Percentiles rank a stretch among this genome's conserved stretches.
Conservation (phyloP, 2,113 vertebrate species). For the Cheirogaleus medius region DNA sequence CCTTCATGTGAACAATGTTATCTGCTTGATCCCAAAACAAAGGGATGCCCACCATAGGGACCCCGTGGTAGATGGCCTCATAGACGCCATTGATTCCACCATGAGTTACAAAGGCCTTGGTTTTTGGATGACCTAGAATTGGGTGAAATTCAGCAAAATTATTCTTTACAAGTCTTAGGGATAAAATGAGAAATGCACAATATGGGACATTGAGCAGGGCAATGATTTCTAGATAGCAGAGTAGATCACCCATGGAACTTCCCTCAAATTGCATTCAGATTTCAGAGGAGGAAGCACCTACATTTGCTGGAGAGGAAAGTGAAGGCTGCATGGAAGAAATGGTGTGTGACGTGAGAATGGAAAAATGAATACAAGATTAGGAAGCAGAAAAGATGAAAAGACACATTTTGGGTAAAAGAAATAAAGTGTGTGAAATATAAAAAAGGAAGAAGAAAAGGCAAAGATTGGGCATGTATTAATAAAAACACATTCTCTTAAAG, state of each 20-base stretch:
- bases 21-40: conserved; percentile 88
- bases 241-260: neutral
- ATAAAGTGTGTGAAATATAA: no score
- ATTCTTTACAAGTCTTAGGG: neutral
- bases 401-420: no score
- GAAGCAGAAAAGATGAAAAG: no score
- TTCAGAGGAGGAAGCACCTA: neutral
- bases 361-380: neutral
- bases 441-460: no score
- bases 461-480: no score
- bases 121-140: conserved; percentile 86
- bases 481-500: neutral
- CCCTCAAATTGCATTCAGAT: neutral
- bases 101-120: conserved; percentile 89
- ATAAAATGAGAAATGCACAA: neutral
- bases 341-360: neutral
- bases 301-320: neutral
- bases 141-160: accelerated
- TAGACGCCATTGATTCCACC: conserved; percentile 91
- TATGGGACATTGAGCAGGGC: neutral
- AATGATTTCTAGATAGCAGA: neutral
- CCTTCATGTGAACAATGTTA: conserved; percentile 85
- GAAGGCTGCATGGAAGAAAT: neutral
- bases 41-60: conserved; percentile 90
- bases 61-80: conserved; percentile 88